A percentile compares a stretch with the other conserved stretches of the same genome.
Evolutionary conservation across 2,113 vertebrate species (phyloP).

Genomic region (Onychorhynchus coronatus): DNA sequence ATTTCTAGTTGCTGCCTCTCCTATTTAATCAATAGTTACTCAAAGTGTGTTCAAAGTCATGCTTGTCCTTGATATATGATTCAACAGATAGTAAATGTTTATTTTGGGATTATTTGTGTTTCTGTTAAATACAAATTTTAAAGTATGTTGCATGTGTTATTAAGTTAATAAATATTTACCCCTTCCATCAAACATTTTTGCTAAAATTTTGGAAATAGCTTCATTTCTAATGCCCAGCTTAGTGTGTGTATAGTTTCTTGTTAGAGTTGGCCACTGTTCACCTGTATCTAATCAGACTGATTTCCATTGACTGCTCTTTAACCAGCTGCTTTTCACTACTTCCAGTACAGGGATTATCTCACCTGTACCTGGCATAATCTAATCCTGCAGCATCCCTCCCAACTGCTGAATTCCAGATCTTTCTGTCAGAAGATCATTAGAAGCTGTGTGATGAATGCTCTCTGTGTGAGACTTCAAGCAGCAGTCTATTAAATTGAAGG

Average conservation of each 20-base stretch:
- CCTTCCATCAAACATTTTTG: not conserved
- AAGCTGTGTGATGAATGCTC: not conserved
- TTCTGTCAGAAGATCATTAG: not conserved
- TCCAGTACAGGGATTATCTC: not conserved
- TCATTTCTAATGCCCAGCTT: not conserved
- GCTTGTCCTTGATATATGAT: not conserved
- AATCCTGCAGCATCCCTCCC: not conserved
- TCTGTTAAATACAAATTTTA: not conserved
- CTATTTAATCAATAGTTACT: not conserved
- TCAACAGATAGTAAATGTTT: not conserved
- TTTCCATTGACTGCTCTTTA: not conserved
- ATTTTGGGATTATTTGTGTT: not conserved
- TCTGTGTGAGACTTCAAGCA: not conserved
- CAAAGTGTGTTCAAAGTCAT: not conserved
- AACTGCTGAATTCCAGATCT: not conserved
- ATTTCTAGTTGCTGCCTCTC: not conserved
- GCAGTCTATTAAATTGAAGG: not conserved
- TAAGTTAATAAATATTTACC: not conserved
- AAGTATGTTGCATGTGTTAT: not conserved
- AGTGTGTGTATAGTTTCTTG: not conserved
- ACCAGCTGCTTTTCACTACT: not conserved
- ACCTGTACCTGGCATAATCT: not conserved
- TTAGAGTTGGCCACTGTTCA: not conserved
- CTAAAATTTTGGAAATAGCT: not conserved
- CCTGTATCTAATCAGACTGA: not conserved